Conservation (phyloP, 2,113 vertebrate species). For the Micronisus gabar region DNA sequence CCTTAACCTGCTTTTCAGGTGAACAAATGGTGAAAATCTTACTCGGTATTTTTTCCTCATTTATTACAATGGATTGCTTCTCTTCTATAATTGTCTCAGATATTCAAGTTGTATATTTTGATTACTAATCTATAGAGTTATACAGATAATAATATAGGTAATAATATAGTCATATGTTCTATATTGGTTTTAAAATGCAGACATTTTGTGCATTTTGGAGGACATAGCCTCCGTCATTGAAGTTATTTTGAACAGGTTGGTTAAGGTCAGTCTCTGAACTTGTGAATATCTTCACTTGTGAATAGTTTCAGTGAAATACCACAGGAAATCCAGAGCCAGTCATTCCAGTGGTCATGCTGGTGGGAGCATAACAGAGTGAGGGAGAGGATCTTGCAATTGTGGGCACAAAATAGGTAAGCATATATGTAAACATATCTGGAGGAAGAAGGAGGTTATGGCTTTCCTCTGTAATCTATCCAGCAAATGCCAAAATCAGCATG, state of each 20-base stretch:
- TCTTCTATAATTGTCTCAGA: background rate
- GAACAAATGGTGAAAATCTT: background rate
- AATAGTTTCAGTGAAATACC: background rate
- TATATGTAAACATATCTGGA: background rate
- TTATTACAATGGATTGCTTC: background rate
- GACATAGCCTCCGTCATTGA: background rate
- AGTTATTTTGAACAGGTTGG: background rate
- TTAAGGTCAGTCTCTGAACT: background rate
- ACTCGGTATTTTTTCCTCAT: background rate
- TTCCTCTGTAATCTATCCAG: background rate
- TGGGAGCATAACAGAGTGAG: background rate
- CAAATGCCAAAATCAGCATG: background rate
- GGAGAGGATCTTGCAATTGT: background rate
- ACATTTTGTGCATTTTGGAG: background rate
- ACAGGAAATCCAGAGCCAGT: background rate
- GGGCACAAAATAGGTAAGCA: background rate
- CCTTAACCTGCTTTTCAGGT: conserved; percentile 15
- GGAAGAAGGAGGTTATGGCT: background rate
- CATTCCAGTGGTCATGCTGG: background rate
- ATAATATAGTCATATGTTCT: background rate
- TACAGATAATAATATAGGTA: background rate
- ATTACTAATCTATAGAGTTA: background rate
- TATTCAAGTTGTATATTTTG: background rate
- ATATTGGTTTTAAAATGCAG: background rate
- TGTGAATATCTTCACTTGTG: background rate